phyloP scores from a whole-genome alignment of 1,140 invertebrate species.

The Lucilia sericata region DNA sequence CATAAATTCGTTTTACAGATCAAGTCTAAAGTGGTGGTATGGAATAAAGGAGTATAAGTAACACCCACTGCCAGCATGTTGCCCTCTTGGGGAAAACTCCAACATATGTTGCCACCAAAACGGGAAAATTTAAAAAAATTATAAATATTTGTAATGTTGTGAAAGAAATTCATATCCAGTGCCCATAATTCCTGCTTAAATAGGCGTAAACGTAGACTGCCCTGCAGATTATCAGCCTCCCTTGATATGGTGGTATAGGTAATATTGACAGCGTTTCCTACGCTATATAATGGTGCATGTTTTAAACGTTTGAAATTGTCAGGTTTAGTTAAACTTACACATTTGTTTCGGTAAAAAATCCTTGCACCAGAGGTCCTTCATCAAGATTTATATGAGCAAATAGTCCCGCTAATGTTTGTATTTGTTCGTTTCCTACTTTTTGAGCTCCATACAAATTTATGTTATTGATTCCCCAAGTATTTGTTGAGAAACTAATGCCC shows the following conservation, averaged over 20 bases:
- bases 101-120: not conserved
- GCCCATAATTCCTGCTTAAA: not conserved
- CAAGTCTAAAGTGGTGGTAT: not conserved
- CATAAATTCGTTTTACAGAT: conserved; percentile 23
- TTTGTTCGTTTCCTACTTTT: not conserved
- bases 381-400: conserved; percentile 1
- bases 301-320: too few species aligned
- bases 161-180: not conserved
- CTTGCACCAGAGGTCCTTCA: not conserved
- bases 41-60: not conserved
- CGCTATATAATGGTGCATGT: not conserved
- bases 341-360: conserved; percentile 16
- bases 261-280: not conserved
- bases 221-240: not conserved
- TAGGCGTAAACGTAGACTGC: not conserved
- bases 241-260: not conserved
- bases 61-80: not conserved
- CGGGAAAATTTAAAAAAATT: not conserved
- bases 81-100: not conserved
- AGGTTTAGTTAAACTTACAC: not conserved
- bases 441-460: not conserved
- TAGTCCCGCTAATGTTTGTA: not conserved
- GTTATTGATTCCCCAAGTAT: not conserved
- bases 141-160: not conserved
- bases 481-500: conserved; percentile 20